phyloP scores from a whole-genome alignment of 2,888 invertebrate genomes.

The Apamea monoglypha region DNA sequence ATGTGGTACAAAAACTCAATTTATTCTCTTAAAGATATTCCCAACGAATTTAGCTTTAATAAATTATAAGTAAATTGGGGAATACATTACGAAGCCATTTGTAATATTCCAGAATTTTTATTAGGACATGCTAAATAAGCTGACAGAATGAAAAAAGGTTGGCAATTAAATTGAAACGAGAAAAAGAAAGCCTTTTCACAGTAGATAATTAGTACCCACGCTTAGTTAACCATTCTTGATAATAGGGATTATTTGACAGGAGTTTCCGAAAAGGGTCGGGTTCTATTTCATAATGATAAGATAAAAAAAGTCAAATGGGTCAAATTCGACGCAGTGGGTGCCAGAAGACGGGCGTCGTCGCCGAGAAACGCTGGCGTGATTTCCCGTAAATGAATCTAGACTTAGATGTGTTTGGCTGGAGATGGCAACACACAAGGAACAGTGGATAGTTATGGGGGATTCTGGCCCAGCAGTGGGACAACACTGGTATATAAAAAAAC shows the following conservation, averaged over 20 bases:
- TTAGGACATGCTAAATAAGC: conserved; percentile 43
- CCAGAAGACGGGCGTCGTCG: neutral
- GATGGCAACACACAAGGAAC: neutral
- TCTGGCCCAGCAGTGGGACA: neutral
- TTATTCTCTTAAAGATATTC: conserved; percentile 42
- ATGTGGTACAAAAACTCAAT: conserved; percentile 47
- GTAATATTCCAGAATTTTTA: conserved; percentile 51
- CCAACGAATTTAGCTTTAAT: conserved; percentile 38
- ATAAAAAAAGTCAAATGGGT: neutral
- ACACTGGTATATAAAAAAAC: neutral
- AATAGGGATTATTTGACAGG: neutral
- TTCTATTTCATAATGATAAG: neutral
- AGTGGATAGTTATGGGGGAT: neutral
- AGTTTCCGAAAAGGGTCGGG: neutral
- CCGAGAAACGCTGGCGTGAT: neutral
- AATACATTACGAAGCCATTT: conserved; percentile 55
- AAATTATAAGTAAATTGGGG: conserved; percentile 48
- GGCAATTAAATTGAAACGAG: conserved; percentile 3
- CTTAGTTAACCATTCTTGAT: conserved; percentile 23
- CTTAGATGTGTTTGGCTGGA: neutral
- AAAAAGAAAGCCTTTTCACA: conserved; percentile 3
- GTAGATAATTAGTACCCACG: conserved; percentile 5
- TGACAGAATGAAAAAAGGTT: conserved; percentile 25
- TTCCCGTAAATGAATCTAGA: neutral
- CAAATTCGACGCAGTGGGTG: neutral